phyloP scores from a whole-genome alignment of 2,113 vertebrate genomes.

The Xiphorhynchus elegans region DNA sequence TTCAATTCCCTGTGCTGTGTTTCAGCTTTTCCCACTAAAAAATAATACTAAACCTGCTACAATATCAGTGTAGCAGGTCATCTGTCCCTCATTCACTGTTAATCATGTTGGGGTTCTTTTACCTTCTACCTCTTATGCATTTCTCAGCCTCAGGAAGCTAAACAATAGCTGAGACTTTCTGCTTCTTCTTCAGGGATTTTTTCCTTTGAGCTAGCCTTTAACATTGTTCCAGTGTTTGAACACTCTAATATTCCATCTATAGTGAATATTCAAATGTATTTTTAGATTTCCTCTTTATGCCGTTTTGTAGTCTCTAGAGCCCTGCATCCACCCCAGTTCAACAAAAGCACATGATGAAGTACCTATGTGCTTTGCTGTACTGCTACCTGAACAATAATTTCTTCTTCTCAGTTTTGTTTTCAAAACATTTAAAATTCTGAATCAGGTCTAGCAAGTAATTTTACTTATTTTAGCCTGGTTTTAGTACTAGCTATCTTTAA shows the following conservation, averaged over 20 bases:
- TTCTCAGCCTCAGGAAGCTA: not conserved
- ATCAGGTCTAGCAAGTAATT: not conserved
- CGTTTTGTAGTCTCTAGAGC: not conserved
- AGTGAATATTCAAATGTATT: conserved; percentile 13
- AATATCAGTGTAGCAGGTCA: not conserved
- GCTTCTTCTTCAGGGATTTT: not conserved
- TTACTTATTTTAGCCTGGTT: not conserved
- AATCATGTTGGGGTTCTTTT: not conserved
- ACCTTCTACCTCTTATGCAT: not conserved
- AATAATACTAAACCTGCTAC: not conserved
- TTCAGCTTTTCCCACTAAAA: not conserved
- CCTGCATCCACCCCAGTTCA: not conserved
- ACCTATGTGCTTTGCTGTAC: not conserved
- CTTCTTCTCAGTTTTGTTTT: conserved; percentile 27
- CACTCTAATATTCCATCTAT: not conserved
- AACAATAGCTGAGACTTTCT: not conserved
- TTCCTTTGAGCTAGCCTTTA: conserved; percentile 16
- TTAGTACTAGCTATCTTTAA: not conserved
- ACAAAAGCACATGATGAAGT: not conserved
- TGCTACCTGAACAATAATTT: not conserved
- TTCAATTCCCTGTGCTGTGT: not conserved
- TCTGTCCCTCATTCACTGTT: not conserved
- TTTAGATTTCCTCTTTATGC: not conserved
- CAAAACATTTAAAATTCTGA: not conserved
- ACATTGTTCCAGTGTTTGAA: conserved; percentile 16